A percentile compares a stretch with the other conserved stretches of the same genome.
Evolutionary conservation across 2,797 vertebrate genomes (phyloP).

Genomic region (Micropoecilia bifurca): DNA sequence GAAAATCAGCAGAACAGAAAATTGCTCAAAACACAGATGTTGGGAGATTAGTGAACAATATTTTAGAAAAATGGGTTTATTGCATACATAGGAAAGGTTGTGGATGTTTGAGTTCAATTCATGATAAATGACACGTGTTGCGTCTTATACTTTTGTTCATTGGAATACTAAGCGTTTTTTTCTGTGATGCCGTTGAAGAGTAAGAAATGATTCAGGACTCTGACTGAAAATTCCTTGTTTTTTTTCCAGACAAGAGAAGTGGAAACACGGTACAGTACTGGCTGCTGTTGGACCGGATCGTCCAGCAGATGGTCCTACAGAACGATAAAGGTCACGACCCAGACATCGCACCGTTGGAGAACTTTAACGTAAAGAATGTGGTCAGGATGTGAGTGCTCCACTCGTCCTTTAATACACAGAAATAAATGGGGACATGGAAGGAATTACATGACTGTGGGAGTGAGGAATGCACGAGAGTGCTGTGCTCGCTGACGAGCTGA

Average conservation of each 20-base stretch:
- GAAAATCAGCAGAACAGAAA: not conserved
- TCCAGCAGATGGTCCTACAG: slow-evolving; percentile 98
- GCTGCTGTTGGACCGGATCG: slow-evolving; percentile 95
- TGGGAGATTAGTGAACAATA: not conserved
- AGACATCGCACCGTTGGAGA: slow-evolving; percentile 94
- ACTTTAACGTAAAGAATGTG: slow-evolving; percentile 99
- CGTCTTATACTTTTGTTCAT: not conserved
- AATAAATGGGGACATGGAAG: slow-evolving; percentile 34
- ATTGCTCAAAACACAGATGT: not conserved
- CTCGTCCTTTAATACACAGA: slow-evolving; percentile 1
- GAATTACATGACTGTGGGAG: slow-evolving; percentile 28
- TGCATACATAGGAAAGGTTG: not conserved
- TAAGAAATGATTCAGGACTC: not conserved
- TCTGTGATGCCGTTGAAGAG: not conserved
- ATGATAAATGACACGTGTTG: not conserved
- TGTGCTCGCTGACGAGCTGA: slow-evolving; percentile 34
- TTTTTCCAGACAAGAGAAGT: slow-evolving; percentile 90
- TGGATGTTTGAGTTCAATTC: not conserved
- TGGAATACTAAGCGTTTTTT: not conserved
- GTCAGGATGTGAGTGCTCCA: slow-evolving; percentile 90
- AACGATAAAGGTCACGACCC: slow-evolving; percentile 98
- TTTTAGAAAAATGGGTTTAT: not conserved
- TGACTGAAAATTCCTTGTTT: not conserved
- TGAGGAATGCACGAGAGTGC: slow-evolving; percentile 38
- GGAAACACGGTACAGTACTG: slow-evolving; percentile 99